phyloP scores from a whole-genome alignment of 1,140 invertebrate genomes.

The Berghia stephanieae region DNA sequence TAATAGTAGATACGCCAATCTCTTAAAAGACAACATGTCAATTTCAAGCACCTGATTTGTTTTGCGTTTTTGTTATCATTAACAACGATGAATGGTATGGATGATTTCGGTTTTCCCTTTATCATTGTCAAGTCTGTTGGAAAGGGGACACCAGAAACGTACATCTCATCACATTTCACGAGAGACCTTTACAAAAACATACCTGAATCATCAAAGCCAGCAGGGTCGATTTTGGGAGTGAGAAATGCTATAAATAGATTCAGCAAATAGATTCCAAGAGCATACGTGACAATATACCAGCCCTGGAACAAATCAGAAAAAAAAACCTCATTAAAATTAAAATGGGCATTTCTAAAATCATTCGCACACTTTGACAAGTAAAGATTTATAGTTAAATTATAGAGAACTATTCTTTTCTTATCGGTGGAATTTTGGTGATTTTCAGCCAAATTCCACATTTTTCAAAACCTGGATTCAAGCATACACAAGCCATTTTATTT shows the following conservation, averaged over 20 bases:
- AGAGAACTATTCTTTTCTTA: not conserved
- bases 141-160: no score
- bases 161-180: no score
- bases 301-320: constrained; percentile 86
- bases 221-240: constrained; percentile 98
- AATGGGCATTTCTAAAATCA: constrained; percentile 33
- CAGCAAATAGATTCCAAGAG: constrained; percentile 97
- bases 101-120: no score
- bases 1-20: no score
- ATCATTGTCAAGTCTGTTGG: no score
- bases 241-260: constrained; percentile 99
- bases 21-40: no score
- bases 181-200: no score
- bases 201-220: constrained; percentile 78
- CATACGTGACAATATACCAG: constrained; percentile 99
- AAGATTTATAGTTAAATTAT: not conserved
- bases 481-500: no score
- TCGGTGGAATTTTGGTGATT: not conserved
- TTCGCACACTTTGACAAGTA: not conserved
- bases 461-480: not conserved
- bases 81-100: no score
- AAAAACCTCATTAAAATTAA: constrained; percentile 71
- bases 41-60: no score
- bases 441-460: no score
- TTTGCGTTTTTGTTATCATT: no score